These are phyloP conservation scores for Cavia porcellus DNA, from an alignment of 2,113 vertebrate species.

Conservation along the genomic window DNA sequence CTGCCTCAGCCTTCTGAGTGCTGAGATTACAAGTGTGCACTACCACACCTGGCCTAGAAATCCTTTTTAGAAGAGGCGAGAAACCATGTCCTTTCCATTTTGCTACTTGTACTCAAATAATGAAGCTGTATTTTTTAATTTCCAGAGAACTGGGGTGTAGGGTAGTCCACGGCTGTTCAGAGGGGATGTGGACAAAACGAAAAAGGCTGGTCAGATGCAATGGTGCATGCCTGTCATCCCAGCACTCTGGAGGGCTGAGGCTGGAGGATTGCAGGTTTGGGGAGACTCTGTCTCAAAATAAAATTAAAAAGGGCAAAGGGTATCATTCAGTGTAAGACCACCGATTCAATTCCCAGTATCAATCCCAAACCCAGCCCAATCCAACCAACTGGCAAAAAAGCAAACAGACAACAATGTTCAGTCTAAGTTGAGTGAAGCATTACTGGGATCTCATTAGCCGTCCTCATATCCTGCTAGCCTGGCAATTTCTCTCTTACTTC, in stretches of 20 bases:
- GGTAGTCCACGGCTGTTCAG: background rate
- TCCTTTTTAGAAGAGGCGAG: background rate
- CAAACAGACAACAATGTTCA: background rate
- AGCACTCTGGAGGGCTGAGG: background rate
- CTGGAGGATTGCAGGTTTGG: background rate
- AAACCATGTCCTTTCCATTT: background rate
- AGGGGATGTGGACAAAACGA: background rate
- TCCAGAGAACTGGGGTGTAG: background rate
- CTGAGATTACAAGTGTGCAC: background rate
- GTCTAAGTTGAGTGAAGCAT: accelerated
- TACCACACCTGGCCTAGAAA: background rate
- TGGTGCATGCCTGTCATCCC: background rate
- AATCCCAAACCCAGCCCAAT: background rate
- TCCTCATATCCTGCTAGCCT: background rate
- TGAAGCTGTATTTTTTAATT: background rate
- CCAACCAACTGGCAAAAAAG: background rate
- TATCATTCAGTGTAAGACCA: background rate
- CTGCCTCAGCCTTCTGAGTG: background rate
- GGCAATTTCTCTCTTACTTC: background rate
- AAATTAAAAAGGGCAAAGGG: background rate
- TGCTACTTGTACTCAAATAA: background rate
- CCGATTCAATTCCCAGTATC: background rate
- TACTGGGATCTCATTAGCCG: background rate
- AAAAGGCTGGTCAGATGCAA: background rate
- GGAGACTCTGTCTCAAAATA: background rate